phyloP scores from a whole-genome alignment of 1,140 invertebrate genomes.

The Neuroterus valhalla region DNA sequence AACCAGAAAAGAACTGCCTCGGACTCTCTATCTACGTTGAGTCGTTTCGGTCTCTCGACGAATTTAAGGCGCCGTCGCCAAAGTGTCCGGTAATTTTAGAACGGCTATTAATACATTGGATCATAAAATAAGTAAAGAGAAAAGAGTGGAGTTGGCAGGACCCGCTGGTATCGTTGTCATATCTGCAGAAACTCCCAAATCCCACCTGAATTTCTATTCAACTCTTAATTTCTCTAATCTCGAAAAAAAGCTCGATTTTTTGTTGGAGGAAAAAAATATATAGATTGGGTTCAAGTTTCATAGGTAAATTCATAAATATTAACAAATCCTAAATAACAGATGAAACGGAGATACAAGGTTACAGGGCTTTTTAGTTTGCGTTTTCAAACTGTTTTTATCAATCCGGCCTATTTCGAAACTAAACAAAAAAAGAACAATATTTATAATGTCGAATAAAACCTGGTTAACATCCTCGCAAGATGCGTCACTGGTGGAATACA shows the following conservation, averaged over 20 bases:
- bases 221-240: background rate
- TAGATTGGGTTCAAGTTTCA: background rate
- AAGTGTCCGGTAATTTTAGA: slow-evolving; percentile 61
- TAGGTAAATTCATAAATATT: background rate
- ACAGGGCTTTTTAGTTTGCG: too few species aligned
- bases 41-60: slow-evolving; percentile 50
- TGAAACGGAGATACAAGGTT: too few species aligned
- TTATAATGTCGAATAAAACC: background rate
- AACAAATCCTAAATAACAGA: too few species aligned
- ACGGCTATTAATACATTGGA: slow-evolving; percentile 59
- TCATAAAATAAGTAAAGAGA: slow-evolving; percentile 50
- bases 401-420: too few species aligned
- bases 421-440: background rate
- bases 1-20: slow-evolving; percentile 33
- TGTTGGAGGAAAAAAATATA: background rate
- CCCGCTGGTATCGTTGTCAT: slow-evolving; percentile 24
- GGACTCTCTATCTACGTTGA: slow-evolving; percentile 40
- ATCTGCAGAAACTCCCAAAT: slow-evolving; percentile 11
- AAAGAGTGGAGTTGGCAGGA: slow-evolving; percentile 50
- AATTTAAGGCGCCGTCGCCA: slow-evolving; percentile 50
- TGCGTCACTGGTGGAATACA: slow-evolving; percentile 3
- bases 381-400: too few species aligned
- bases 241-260: background rate
- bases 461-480: background rate
- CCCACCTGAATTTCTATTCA: background rate